Evolutionary conservation across 2,797 vertebrate genomes (phyloP), one percentile per base, ranked within the genome.

Genomic region (Halcyon leucocephala): DNA sequence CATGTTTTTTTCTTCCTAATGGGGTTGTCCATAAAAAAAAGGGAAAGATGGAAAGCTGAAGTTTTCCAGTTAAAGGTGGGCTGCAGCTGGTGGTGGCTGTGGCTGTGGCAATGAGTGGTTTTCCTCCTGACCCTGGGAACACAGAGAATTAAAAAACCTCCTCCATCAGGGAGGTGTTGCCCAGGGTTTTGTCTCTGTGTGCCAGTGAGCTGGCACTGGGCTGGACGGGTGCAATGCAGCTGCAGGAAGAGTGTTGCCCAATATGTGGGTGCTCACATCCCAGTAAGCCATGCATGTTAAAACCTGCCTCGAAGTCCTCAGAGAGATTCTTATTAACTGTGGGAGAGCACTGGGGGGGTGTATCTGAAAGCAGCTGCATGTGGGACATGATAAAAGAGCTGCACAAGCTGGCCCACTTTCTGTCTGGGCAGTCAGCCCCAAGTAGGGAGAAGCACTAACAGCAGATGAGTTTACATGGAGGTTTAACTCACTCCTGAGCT

Each of bases 201-300:
- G 1, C 26, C 28, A 1, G 0, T 31, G 8, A 0, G 2, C 60
- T 66, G 46, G 48, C 66, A 78, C 31, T 0, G 0, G 49, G 25
- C 19, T 41, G 33, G 29, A 74, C 67, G 5, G 57, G 14, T 25
- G 16, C 33, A 61, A 13, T 0, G 1, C 17, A 8, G 58, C 20
- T 60, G 51, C 0, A 1, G 35, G 41, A 52, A 77, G 48, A 77
- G 11, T 42, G 29, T 39, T 64, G 37, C 37, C 60, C 37, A 69
- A 19, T 57, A 67, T 1, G 0, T 41, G 25, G 16, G 19, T 8
- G 6, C 33, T n/a, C 26, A 10, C 39, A 33, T 49, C 51, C 71
- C 65, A 86, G 31, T 82, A 54, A 86, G 10, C 19, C 2, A 0
- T 44, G 31, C 0, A 0, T 69, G 19, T 88, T 86, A 35, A 83